Conservation (phyloP, 2,888 invertebrate genomes). For the Cotesia congregata region DNA sequence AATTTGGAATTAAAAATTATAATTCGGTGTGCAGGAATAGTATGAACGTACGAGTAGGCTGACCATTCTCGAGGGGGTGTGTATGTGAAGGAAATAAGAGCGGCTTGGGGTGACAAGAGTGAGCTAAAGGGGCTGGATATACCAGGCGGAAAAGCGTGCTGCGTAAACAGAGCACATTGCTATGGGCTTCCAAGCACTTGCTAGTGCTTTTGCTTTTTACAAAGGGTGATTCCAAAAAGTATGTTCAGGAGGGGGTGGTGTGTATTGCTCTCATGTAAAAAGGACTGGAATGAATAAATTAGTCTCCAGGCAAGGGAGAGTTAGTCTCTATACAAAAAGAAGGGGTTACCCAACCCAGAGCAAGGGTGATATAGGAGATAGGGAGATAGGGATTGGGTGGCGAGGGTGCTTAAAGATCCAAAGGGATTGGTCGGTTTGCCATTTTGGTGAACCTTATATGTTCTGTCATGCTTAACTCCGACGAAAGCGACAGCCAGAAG, state of each 20-base stretch:
- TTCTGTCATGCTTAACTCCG: slow-evolving; percentile 34
- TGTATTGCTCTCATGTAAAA: slow-evolving; percentile 63
- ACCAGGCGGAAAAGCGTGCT: slow-evolving; percentile 49
- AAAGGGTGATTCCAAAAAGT: slow-evolving; percentile 64
- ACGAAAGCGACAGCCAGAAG: slow-evolving; percentile 3
- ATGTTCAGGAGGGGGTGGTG: slow-evolving; percentile 45
- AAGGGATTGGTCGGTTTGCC: slow-evolving; percentile 60
- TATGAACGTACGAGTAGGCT: slow-evolving; percentile 16
- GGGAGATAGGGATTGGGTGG: slow-evolving; percentile 44
- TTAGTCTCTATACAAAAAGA: slow-evolving; percentile 32
- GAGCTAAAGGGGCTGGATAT: slow-evolving; percentile 49
- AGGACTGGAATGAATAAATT: slow-evolving; percentile 69
- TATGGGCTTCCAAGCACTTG: slow-evolving; percentile 62
- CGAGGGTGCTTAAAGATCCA: slow-evolving; percentile 46
- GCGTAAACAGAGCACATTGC: slow-evolving; percentile 59
- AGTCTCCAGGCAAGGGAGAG: slow-evolving; percentile 54
- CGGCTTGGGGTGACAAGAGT: slow-evolving; percentile 36
- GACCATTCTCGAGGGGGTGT: slow-evolving; percentile 19
- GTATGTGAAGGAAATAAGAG: slow-evolving; percentile 23
- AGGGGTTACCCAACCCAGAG: slow-evolving; percentile 42
- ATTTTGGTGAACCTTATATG: slow-evolving; percentile 65
- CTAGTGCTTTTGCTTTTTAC: slow-evolving; percentile 63
- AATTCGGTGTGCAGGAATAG: slow-evolving; percentile 29
- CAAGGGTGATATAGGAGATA: slow-evolving; percentile 46
- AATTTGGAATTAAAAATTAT: slow-evolving; percentile 29